A percentile compares a stretch with the other conserved stretches of the same genome.
phyloP scores from a whole-genome alignment of 1,140 invertebrate species.

The Phthorimaea operculella region DNA sequence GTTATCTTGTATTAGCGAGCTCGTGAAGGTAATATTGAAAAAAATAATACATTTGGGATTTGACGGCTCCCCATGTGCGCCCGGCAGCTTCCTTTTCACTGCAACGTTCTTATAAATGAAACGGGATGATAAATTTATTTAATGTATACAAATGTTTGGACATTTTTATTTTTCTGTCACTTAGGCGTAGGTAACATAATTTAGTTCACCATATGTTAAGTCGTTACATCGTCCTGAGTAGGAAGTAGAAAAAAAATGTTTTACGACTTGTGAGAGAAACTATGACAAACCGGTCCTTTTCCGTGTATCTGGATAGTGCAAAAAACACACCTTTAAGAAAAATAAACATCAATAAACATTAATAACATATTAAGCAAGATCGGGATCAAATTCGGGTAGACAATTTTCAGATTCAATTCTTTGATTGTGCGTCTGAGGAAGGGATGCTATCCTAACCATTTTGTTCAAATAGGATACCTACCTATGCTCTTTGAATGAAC shows the following conservation, averaged over 20 bases:
- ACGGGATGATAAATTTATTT: slow-evolving; percentile 66
- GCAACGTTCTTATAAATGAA: slow-evolving; percentile 43
- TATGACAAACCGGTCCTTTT: slow-evolving; percentile 46
- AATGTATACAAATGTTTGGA: slow-evolving; percentile 68
- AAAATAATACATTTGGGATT: slow-evolving; percentile 63
- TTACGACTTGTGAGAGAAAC: slow-evolving; percentile 53
- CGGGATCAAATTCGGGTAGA: slow-evolving; percentile 14
- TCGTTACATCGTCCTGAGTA: slow-evolving; percentile 47
- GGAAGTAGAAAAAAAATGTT: slow-evolving; percentile 60
- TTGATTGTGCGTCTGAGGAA: no score
- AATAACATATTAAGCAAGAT: slow-evolving; percentile 25
- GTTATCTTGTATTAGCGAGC: slow-evolving; percentile 55
- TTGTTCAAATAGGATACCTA: no score
- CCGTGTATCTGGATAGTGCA: slow-evolving; percentile 33
- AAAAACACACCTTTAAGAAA: slow-evolving; percentile 30
- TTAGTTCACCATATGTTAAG: slow-evolving; percentile 64
- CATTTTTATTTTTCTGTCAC: slow-evolving; percentile 65
- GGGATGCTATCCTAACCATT: no score
- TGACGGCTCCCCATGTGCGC: slow-evolving; percentile 57
- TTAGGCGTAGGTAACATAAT: slow-evolving; percentile 64
- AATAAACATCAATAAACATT: slow-evolving; percentile 51
- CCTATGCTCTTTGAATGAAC: slow-evolving; percentile 25
- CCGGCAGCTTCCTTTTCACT: slow-evolving; percentile 60
- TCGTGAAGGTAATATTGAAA: slow-evolving; percentile 53
- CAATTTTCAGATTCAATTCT: no score